Evolutionary conservation across 1,140 invertebrate genomes (phyloP), one percentile per base, ranked within the genome.

Genomic region (Camponotus vicinus): DNA sequence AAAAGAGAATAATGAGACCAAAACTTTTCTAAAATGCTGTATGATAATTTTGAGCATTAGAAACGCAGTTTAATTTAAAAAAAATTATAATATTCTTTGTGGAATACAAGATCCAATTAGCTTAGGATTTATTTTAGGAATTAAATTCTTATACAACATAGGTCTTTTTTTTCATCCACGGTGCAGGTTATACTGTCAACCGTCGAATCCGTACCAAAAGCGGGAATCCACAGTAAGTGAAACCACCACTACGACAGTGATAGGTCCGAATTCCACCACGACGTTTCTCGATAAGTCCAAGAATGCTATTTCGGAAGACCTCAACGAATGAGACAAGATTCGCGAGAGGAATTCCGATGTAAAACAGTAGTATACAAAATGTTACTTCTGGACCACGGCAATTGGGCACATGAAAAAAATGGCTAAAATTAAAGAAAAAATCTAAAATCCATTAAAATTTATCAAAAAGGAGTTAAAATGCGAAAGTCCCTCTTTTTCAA

Each of bases 161-260:
- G n/a, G 67, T 67, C 27, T 37, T 18, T 78, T 77, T 49, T 64
- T 21, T 64, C 15, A n/a, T 63, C 61, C n/a, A 57, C 34, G 21
- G 40, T 92, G 21, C 91, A 97, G 97, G 94, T 95, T 97, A 86
- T 96, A 97, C 93, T 96, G 95, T 87, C 96, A 97, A 78, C 96
- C 96, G 55, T 96, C 96, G 59, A 95, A 94, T 90, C 93, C 93
- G 15, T 96, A 96, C 89, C 94, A 95, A 88, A 97, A 97, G 92
- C 93, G 97, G 9, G 97, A 97, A 92, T 97, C 97, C 0, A 97
- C 96, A 13, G 96, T 96, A 2, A 97, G 97, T 63, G 97, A 97
- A 92, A 96, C 96, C 3, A 97, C 97, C 0, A 97, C 96, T 32
- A 97, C 97, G 3, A 97, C 97, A n/a, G 93, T 97, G 52, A 95